phyloP scores from a whole-genome alignment of 2,113 vertebrate genomes.

The Carassius auratus region DNA sequence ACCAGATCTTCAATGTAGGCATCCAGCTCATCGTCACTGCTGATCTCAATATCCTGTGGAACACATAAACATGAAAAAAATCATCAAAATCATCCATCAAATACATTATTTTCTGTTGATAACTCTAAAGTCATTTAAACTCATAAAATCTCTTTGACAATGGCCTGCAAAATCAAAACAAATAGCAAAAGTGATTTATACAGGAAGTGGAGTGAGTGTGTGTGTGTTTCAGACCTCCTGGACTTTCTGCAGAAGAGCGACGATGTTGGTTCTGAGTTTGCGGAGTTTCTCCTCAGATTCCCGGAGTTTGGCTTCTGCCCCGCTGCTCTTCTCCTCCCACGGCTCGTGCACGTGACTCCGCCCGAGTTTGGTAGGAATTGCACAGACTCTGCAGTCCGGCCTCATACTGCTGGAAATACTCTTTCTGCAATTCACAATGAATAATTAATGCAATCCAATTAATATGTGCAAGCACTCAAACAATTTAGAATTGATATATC shows the following conservation, averaged over 20 bases:
- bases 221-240: constrained; percentile 85
- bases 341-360: constrained; percentile 87
- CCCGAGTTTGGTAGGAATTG: constrained; percentile 93
- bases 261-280: constrained; percentile 94
- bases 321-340: constrained; percentile 88
- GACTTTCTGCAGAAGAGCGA: constrained; percentile 94
- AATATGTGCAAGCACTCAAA: not conserved
- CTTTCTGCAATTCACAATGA: constrained; percentile 79
- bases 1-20: constrained; percentile 98
- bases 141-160: not conserved
- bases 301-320: constrained; percentile 81
- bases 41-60: constrained; percentile 94
- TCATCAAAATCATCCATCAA: no score
- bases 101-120: not conserved
- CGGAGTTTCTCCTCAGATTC: constrained; percentile 94
- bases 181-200: not conserved
- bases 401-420: constrained; percentile 97
- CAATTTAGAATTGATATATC: not conserved
- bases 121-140: not conserved
- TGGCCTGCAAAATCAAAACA: not conserved
- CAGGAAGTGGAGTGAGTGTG: not conserved
- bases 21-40: constrained; percentile 96
- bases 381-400: constrained; percentile 93
- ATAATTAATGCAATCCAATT: no score
- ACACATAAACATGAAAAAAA: constrained; percentile 34